These are phyloP conservation scores for Diadumene lineata DNA, from an alignment of 92 coral and sea anemone species.

Conservation along the genomic window DNA sequence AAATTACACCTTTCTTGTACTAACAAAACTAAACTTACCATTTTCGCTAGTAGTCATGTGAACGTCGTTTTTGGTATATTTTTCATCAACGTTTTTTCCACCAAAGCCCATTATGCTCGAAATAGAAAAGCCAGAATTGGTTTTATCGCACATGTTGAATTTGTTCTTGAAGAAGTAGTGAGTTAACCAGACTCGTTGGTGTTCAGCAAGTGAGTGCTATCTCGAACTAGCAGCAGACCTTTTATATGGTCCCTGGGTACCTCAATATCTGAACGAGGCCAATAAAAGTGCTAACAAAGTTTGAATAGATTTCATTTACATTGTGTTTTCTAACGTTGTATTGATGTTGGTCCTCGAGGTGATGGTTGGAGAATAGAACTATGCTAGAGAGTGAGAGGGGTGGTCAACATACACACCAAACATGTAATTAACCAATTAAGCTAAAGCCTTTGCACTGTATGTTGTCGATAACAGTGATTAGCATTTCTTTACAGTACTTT, in stretches of 20 bases:
- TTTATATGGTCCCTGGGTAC: slow-evolving; percentile 22
- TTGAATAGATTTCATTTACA: slow-evolving; percentile 39
- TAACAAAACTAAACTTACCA: not conserved
- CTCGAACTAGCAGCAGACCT: not conserved
- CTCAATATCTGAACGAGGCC: slow-evolving; percentile 62
- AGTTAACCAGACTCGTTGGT: not conserved
- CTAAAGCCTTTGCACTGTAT: slow-evolving; percentile 41
- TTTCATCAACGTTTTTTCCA: not conserved
- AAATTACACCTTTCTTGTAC: too few species aligned
- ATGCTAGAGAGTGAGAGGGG: slow-evolving; percentile 13
- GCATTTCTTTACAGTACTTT: slow-evolving; percentile 54
- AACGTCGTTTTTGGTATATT: not conserved
- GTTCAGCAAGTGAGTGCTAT: slow-evolving; percentile 10
- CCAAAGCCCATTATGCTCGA: slow-evolving; percentile 26
- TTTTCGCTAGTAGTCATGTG: not conserved
- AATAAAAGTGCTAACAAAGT: slow-evolving; percentile 53
- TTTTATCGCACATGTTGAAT: not conserved
- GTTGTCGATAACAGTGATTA: slow-evolving; percentile 64
- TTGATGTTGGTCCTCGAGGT: slow-evolving; percentile 26
- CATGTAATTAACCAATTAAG: slow-evolving; percentile 65
- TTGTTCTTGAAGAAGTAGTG: too few species aligned
- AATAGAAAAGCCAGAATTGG: slow-evolving; percentile 10
- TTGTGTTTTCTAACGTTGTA: slow-evolving; percentile 20
- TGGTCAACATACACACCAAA: slow-evolving; percentile 49
- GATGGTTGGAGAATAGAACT: slow-evolving; percentile 2